Evolutionary conservation across 2,888 invertebrate genomes (phyloP), one percentile per base, ranked within the genome.

Genomic region (Colletes collaris): DNA sequence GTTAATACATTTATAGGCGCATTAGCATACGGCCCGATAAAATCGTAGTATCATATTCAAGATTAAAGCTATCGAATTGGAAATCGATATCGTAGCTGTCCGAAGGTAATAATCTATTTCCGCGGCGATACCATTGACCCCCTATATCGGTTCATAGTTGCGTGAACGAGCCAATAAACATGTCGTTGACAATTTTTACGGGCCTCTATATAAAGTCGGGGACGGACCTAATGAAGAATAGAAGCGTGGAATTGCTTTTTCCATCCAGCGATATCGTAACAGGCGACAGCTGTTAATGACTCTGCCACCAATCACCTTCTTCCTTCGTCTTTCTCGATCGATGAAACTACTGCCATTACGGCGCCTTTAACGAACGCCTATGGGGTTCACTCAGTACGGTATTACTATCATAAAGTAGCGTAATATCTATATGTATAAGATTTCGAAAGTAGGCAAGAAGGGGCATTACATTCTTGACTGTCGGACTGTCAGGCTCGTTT

Each of bases 251-350:
- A 79, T 83, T 60, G 65, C 46, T 37, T 56, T 65, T 70, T 59
- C 52, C 40, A 37, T 19, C 8, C 53, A 52, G 62, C 60, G 62
- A 62, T 64, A 68, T 72, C 69, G 70, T 63, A 66, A 65, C 52
- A 59, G 58, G 58, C 66, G 69, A 78, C 71, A 69, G 73, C 74
- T 70, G 84, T 79, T 79, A 85, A 84, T 78, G 78, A 81, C 67
- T 53, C 37, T 62, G 52, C 44, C 62, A 52, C 73, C 72, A 76
- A 81, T 56, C 63, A 81, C 69, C 46, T 64, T 46, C 40, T 68
- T 35, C 40, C 69, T 58, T 72, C 59, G 72, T 60, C 67, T 70
- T 79, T 49, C 55, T 53, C 71, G 68, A 63, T 68, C 49, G 52
- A 62, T 16, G 71, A 44, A 75, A 64, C 66, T 52, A 10, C 72